A percentile compares a stretch with the other conserved stretches of the same genome.
Conservation (phyloP, 2,888 invertebrate genomes). For the Tubulanus polymorphus region DNA sequence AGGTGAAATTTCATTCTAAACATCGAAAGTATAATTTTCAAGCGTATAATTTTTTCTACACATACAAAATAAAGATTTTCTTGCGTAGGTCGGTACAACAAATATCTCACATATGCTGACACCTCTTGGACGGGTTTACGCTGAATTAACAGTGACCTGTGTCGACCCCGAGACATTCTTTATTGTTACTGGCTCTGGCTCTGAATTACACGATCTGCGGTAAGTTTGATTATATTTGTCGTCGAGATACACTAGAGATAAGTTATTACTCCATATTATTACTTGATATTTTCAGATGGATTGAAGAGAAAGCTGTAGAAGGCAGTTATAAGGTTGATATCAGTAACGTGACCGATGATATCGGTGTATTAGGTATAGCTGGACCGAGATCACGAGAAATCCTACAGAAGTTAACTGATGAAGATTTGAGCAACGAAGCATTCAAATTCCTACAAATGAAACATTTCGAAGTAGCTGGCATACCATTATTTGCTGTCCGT, state of each 20-base stretch:
- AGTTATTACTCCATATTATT: too few relatives aligned
- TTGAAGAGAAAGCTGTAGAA: constrained; percentile 32
- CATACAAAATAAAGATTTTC: too few relatives aligned
- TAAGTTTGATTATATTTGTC: too few relatives aligned
- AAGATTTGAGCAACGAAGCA: constrained; percentile 38
- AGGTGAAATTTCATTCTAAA: too few relatives aligned
- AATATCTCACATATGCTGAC: constrained; percentile 53
- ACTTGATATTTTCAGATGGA: constrained; percentile 48
- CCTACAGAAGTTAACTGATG: constrained; percentile 41
- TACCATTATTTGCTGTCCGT: constrained; percentile 36
- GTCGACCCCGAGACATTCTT: constrained; percentile 45
- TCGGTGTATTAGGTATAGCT: constrained; percentile 45
- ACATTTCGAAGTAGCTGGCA: constrained; percentile 39
- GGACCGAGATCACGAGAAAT: constrained; percentile 47
- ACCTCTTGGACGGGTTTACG: constrained; percentile 50
- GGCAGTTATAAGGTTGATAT: constrained; percentile 33
- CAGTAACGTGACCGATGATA: constrained; percentile 44
- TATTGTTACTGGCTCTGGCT: constrained; percentile 53
- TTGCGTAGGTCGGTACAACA: constrained; percentile 50
- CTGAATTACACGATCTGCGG: constrained; percentile 55
- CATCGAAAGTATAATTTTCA: too few relatives aligned
- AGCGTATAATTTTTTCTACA: too few relatives aligned
- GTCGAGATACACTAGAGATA: too few relatives aligned
- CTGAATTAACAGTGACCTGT: constrained; percentile 52
- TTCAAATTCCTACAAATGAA: constrained; percentile 49